Conservation (phyloP, 1,140 invertebrate species). For the Drosophila ficusphila region DNA sequence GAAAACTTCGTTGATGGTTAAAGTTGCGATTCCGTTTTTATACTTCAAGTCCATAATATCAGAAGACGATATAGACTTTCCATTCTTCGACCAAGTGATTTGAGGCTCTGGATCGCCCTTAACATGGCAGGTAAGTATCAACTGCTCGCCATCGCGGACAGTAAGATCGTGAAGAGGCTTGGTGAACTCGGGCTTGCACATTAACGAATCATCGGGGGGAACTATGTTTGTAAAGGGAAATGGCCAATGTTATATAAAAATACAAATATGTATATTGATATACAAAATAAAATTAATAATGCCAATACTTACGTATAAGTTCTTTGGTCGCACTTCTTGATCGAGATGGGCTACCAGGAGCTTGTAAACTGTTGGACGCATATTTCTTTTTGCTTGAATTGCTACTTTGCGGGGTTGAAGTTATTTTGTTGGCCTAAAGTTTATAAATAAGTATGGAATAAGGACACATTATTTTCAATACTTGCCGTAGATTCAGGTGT, state of each 20-base stretch:
- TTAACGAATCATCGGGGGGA: conserved; percentile 92
- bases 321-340: conserved; percentile 96
- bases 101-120: conserved; percentile 96
- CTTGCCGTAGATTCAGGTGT: conserved; percentile 25
- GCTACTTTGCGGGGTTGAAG: conserved; percentile 53
- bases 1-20: conserved; percentile 95
- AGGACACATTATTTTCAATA: neutral
- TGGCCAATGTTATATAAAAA: too few relatives aligned
- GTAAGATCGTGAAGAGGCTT: conserved; percentile 89
- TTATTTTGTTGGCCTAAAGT: conserved; percentile 43
- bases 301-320: conserved; percentile 91
- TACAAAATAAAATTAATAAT: too few relatives aligned
- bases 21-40: conserved; percentile 92
- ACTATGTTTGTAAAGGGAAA: conserved; percentile 85
- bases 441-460: neutral
- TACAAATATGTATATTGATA: neutral
- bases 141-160: conserved; percentile 92
- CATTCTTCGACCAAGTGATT: conserved; percentile 93
- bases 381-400: conserved; percentile 87
- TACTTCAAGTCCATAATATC: conserved; percentile 96
- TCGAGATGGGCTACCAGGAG: conserved; percentile 90
- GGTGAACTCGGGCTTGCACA: conserved; percentile 93
- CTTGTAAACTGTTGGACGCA: conserved; percentile 90
- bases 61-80: conserved; percentile 89
- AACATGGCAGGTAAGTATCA: conserved; percentile 91